Base-by-base conservation (phyloP, 2,888 invertebrate species). In the Chymomyza caudatula region DNA sequence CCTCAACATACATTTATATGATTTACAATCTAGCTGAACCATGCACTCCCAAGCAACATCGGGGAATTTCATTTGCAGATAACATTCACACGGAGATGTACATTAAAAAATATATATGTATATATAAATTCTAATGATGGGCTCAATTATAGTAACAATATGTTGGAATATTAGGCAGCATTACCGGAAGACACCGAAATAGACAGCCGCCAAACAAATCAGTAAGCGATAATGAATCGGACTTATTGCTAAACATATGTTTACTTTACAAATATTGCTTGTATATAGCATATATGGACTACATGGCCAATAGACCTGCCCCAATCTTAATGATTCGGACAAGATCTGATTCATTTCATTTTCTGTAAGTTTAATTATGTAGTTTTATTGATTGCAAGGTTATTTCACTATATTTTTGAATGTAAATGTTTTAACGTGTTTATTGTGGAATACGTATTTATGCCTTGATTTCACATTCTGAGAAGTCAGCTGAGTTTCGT, bases 1-100 rank as follows among this genome's bases (percentile, higher is more conserved):
- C 47, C 17, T 17, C 47, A 47, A 17, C 47, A 17, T 15, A 47
- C 15, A 47, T 17, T 2, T 37, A 37, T 11, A 37, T 37, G 29
- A 37, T 37, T 37, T 37, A 37, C 47, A 47, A 17, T 47, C 19
- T 19, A 47, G n/a, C 15, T 47, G 47, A 47, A 47, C 47, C 47
- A 19, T 47, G 15, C 17, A 47, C 47, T 47, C 1, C 29, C 29
- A 1, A 11, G 29, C 29, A 37, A 15, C 47, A 17, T 47, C 47
- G 47, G 47, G n/a, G n/a, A 47, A 37, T 47, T 47, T 19, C 47
- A 47, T 47, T 47, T 47, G 47, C n/a, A 47, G 47, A 47, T 47
- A 15, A 17, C n/a, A 29, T 29, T 29, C 29, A 4, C 8, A 29
- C 8, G 8, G 29, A 29, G 29, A 37, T 37, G 29, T 37, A 11